These are phyloP conservation scores for Setipinna tenuifilis DNA, from an alignment of 2,797 vertebrate species.

Conservation along the genomic window DNA sequence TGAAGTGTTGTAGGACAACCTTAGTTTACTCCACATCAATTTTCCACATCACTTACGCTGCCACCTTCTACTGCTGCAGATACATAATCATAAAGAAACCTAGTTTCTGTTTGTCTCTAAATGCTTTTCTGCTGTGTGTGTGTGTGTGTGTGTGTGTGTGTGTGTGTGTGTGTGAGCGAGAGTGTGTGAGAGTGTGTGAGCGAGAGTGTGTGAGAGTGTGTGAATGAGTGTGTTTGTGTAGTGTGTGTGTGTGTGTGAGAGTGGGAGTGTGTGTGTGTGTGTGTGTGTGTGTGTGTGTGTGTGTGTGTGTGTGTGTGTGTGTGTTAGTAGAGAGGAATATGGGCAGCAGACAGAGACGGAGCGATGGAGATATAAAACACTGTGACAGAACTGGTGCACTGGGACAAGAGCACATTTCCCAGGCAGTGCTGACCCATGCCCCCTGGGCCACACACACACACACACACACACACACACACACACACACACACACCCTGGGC, in stretches of 20 bases:
- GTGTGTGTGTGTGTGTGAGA: too few relatives aligned
- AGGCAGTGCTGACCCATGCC: constrained; percentile 28
- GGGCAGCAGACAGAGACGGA: neutral
- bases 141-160: constrained; percentile 15
- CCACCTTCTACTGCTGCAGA: neutral
- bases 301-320: too few relatives aligned
- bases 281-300: neutral
- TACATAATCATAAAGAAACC: neutral
- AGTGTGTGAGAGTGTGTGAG: too few relatives aligned
- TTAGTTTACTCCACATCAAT: neutral
- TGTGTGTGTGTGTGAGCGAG: too few relatives aligned
- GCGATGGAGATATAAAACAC: constrained; percentile 14
- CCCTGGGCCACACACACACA: too few relatives aligned
- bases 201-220: neutral
- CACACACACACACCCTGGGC: neutral
- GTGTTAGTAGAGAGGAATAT: neutral
- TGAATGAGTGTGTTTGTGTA: constrained; percentile 4
- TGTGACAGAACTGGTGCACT: constrained; percentile 49
- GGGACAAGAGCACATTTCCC: constrained; percentile 26
- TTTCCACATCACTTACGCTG: neutral
- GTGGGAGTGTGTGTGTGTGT: neutral
- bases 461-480: too few relatives aligned
- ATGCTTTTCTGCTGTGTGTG: neutral
- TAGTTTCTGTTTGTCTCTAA: neutral
- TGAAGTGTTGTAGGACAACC: neutral